phyloP scores from a whole-genome alignment of 2,113 vertebrate genomes.

The Gobiocypris rarus region DNA sequence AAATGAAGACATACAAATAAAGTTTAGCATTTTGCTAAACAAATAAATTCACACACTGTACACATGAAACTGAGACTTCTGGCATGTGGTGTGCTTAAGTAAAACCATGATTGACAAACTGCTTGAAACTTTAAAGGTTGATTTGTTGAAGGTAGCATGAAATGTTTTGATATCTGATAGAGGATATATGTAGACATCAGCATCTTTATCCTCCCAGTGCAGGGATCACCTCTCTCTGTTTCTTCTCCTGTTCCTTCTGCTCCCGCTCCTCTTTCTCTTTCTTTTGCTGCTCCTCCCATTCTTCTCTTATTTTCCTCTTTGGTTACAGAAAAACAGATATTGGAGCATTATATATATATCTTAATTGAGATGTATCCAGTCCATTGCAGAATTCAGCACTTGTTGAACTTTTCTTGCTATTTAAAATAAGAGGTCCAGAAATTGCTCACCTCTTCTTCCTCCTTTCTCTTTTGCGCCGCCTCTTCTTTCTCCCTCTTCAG shows the following conservation, averaged over 20 bases:
- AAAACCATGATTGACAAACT: not conserved
- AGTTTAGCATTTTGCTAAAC: conserved; percentile 2
- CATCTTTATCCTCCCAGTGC: conserved; percentile 83
- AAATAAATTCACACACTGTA: conserved; percentile 2
- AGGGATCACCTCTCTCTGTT: conserved; percentile 95
- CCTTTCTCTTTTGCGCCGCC: conserved; percentile 81
- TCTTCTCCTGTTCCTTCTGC: conserved; percentile 87
- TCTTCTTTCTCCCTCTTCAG: conserved; percentile 86
- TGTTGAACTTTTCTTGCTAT: no score
- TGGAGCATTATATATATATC: not conserved
- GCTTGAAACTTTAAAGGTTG: not conserved
- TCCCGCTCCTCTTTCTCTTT: conserved; percentile 85
- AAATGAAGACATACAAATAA: conserved; percentile 52
- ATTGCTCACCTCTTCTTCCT: conserved; percentile 88
- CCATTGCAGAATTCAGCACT: not conserved
- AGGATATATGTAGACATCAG: conserved; percentile 80
- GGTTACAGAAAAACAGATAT: not conserved
- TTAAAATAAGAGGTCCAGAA: no score
- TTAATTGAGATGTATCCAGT: not conserved
- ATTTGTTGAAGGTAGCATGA: not conserved
- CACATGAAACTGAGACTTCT: not conserved
- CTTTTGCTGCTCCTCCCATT: conserved; percentile 92
- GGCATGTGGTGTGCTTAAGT: not conserved
- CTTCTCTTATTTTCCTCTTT: conserved; percentile 90
- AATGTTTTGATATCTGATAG: conserved; percentile 51